Percentiles rank a stretch among this genome's conserved stretches.
Conservation (phyloP, 2,113 vertebrate species). For the Polypterus senegalus region DNA sequence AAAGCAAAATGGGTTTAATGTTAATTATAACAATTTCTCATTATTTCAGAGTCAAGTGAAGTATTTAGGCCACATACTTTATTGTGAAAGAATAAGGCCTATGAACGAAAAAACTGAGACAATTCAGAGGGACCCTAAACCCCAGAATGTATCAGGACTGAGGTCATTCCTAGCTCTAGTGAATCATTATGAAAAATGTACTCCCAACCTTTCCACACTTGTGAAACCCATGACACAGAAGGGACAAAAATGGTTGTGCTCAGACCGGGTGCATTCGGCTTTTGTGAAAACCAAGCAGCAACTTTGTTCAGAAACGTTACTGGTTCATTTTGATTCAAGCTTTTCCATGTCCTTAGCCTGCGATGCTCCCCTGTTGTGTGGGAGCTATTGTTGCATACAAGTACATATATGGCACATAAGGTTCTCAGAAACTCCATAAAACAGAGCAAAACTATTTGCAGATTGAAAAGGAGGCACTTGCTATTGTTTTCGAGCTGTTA, state of each 20-base stretch:
- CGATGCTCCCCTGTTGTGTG: no score
- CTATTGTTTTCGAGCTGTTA: no score
- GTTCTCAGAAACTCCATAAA: no score
- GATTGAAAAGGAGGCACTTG: no score
- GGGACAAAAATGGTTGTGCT: slow-evolving; percentile 6
- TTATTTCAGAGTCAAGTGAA: rapidly evolving
- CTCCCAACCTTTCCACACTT: slow-evolving; percentile 3
- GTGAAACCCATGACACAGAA: slow-evolving; percentile 9
- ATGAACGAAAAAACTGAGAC: neutral
- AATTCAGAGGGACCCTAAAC: rapidly evolving
- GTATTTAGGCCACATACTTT: neutral
- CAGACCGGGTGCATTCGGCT: neutral
- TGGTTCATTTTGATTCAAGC: no score
- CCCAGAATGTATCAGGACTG: slow-evolving; percentile 5
- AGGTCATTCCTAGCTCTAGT: slow-evolving; percentile 8
- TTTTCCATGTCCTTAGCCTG: no score
- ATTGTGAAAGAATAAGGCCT: neutral
- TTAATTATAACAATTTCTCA: neutral
- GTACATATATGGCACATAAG: no score
- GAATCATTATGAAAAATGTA: slow-evolving; percentile 8
- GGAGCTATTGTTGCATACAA: no score
- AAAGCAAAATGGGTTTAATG: neutral
- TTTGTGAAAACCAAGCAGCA: no score
- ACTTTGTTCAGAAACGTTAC: no score
- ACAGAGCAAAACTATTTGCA: no score